Evolutionary conservation across 2,888 invertebrate genomes (phyloP).

Genomic region (Xylota segnis): DNA sequence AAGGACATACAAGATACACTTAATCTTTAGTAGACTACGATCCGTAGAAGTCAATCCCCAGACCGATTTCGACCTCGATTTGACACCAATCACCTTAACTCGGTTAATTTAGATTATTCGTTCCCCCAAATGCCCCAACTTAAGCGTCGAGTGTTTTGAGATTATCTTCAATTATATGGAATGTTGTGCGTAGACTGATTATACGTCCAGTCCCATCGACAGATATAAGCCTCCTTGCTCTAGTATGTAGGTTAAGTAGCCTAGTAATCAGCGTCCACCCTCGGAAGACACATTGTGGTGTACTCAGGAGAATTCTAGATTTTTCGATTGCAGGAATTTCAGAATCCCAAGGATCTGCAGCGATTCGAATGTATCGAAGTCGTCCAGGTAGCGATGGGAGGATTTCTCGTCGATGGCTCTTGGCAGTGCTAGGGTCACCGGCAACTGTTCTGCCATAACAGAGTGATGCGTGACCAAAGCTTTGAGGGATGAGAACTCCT

Average conservation of each 20-base stretch:
- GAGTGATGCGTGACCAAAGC: slow-evolving; percentile 98
- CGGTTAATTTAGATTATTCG: slow-evolving; percentile 1
- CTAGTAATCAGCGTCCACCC: slow-evolving; percentile 37
- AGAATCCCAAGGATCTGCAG: slow-evolving; percentile 83
- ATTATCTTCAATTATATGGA: slow-evolving; percentile 43
- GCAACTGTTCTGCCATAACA: slow-evolving; percentile 98
- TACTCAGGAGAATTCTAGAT: slow-evolving; percentile 78
- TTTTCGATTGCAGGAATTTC: slow-evolving; percentile 81
- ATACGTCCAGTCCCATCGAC: not conserved
- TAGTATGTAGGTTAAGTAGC: slow-evolving; percentile 56
- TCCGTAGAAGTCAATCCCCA: not conserved
- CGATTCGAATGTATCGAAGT: slow-evolving; percentile 90
- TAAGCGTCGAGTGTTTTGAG: not conserved
- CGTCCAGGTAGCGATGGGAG: slow-evolving; percentile 87
- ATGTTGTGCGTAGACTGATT: slow-evolving; percentile 62
- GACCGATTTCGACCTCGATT: not conserved
- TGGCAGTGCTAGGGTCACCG: slow-evolving; percentile 93
- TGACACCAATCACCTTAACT: slow-evolving; percentile 3
- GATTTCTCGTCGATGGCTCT: slow-evolving; percentile 84
- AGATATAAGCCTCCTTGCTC: slow-evolving; percentile 36
- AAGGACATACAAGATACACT: not conserved
- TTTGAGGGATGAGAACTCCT: slow-evolving; percentile 95
- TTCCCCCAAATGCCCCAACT: not conserved
- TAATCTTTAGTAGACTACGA: slow-evolving; percentile 1
- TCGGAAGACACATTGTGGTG: not conserved